Evolutionary conservation across 2,113 vertebrate genomes (phyloP).

Genomic region (Xenopus borealis): DNA sequence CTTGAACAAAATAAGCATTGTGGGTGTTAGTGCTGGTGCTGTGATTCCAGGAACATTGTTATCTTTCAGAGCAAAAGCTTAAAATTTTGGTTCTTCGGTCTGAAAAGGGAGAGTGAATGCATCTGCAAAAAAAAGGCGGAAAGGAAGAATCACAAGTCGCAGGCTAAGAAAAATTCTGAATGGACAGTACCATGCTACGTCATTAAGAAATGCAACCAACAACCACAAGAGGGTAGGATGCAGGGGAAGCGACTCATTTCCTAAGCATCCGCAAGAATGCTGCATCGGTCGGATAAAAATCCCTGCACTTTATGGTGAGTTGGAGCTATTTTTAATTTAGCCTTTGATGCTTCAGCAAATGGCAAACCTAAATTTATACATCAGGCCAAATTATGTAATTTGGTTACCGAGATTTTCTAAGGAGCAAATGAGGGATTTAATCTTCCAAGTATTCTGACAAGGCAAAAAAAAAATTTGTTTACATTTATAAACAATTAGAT

Average conservation of each 20-base stretch:
- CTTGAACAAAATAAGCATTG: constrained; percentile 23
- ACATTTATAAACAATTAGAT: no score
- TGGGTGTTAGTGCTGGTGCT: constrained; percentile 5
- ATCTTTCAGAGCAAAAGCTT: constrained; percentile 18
- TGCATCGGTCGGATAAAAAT: constrained; percentile 5
- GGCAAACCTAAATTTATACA: no score
- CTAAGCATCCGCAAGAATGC: constrained; percentile 44
- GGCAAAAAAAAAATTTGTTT: no score
- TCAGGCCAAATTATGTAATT: no score
- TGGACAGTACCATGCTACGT: constrained; percentile 77
- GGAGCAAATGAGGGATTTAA: no score
- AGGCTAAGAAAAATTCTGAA: constrained; percentile 68
- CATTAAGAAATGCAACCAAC: constrained; percentile 72
- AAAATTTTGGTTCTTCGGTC: constrained; percentile 32
- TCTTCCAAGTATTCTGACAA: no score
- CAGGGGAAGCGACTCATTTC: constrained; percentile 59
- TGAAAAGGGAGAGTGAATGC: constrained; percentile 46
- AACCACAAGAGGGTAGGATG: constrained; percentile 63
- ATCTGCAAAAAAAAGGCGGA: constrained; percentile 56
- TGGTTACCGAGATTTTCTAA: no score
- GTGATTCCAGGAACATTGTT: constrained; percentile 9
- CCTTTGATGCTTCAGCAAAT: no score
- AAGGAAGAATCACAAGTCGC: constrained; percentile 57
- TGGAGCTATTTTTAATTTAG: not conserved
- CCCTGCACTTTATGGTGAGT: constrained; percentile 11